phyloP scores from a whole-genome alignment of 2,888 invertebrate genomes.

The Latrodectus hesperus region DNA sequence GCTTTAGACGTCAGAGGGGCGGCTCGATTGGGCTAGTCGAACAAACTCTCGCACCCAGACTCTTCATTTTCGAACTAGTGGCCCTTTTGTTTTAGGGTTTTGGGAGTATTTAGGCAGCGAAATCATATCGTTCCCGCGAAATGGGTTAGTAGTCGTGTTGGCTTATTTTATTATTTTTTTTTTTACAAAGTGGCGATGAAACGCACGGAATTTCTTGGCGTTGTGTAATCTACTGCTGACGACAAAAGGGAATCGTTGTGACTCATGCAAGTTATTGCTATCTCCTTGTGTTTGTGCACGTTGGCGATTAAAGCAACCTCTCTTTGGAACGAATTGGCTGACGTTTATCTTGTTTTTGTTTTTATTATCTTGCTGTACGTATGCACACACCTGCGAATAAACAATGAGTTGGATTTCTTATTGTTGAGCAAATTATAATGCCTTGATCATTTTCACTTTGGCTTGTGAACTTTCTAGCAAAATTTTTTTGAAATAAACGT shows the following conservation, averaged over 20 bases:
- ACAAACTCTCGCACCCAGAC: not conserved
- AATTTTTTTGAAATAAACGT: too few species aligned
- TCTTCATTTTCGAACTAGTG: not conserved
- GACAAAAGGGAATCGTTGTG: not conserved
- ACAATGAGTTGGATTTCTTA: too few species aligned
- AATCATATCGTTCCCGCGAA: constrained; percentile 4
- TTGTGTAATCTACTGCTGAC: not conserved
- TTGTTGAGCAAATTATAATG: too few species aligned
- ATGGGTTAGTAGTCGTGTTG: constrained; percentile 6
- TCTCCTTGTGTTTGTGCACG: too few species aligned
- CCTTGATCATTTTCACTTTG: too few species aligned
- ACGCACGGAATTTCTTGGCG: not conserved
- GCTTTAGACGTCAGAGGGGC: constrained; percentile 69
- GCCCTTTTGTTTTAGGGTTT: not conserved
- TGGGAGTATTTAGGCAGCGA: not conserved
- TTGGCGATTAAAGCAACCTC: not conserved
- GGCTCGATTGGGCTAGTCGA: not conserved
- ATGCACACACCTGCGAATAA: too few species aligned
- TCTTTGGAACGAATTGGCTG: not conserved
- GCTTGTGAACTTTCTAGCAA: too few species aligned
- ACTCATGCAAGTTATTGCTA: not conserved
- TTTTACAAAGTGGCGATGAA: not conserved
- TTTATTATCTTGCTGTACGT: not conserved
- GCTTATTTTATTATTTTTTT: not conserved
- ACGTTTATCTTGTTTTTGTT: not conserved